Evolutionary conservation across 1,140 invertebrate species (phyloP), one percentile per base, ranked within the genome.

Genomic region (Parapsyche elsis): DNA sequence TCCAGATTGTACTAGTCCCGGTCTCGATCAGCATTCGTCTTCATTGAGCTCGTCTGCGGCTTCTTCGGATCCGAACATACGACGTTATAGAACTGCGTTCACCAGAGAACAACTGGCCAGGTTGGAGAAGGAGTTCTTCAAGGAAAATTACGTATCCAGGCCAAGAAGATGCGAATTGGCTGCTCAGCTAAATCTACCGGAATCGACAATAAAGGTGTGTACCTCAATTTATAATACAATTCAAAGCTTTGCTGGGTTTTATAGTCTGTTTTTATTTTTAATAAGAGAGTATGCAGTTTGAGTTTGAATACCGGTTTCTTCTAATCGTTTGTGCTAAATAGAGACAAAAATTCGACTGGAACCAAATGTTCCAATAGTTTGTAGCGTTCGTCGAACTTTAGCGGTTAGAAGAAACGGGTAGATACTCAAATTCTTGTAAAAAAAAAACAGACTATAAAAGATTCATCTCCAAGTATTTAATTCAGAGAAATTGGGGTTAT

Each of bases 111-210:
- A 99, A 87, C 89, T 99, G 19, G 92, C 91, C 0, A 90, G 96
- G 49, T 88, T 99, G n/a, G 99, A 99, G 88, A 97, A 98, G 84
- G 98, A 99, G 87, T 99, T 99, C 87, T 92, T 93, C 85, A 94
- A 96, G 84, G 99, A 99, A 88, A 99, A 99, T 87, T 99, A 99
- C 87, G 97, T 99, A 0, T 98, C 96, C 0, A 89, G 98, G 67
- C 98, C 98, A 0, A 91, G 96, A 80, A 90, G 99, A 80, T 98
- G 97, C 86, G 98, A 99, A 87, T 87, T 99, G n/a, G 98, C 99
- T 0, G 92, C 95, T 1, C 94, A 98, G 84, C 90, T 99, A 14
- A 94, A 96, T 83, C 90, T 99, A 0, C 97, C 98, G 0, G 99
- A 99, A 88, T 96, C 95, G 10, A 99, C 98, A 0, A 99, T 99